Evolutionary conservation across 2,797 vertebrate genomes (phyloP).

Genomic region (Ciconia nigra): DNA sequence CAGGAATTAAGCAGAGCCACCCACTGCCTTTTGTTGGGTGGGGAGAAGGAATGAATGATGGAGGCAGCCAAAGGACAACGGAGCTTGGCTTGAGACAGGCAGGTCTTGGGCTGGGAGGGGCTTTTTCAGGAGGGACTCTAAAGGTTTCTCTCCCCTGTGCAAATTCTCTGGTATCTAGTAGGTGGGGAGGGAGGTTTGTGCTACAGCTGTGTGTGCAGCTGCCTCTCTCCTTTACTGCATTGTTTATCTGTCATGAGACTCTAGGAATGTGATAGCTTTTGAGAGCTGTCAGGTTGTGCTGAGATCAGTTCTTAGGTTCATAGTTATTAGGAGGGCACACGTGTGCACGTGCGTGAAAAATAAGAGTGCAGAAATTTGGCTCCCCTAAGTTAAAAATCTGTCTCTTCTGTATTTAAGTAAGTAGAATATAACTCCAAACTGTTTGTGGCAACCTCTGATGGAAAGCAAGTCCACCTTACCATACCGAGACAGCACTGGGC

Average conservation of each 20-base stretch:
- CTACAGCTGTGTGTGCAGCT: background rate
- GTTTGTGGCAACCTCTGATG: background rate
- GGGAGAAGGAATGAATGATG: background rate
- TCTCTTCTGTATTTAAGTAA: background rate
- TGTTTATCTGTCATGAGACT: background rate
- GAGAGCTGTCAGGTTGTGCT: background rate
- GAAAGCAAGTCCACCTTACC: background rate
- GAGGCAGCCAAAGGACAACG: background rate
- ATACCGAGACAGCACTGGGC: background rate
- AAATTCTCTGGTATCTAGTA: background rate
- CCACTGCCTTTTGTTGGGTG: background rate
- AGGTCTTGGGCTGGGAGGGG: background rate
- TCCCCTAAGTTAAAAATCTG: background rate
- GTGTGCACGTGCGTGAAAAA: fast-evolving
- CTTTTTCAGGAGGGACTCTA: background rate
- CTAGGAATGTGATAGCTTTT: background rate
- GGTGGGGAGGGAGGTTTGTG: background rate
- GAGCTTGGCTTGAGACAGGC: background rate
- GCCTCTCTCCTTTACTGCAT: background rate
- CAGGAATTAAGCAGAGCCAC: background rate
- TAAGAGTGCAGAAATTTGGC: background rate
- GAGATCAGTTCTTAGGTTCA: background rate
- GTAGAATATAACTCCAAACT: background rate
- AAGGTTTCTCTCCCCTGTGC: background rate
- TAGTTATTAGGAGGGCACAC: background rate